Base-by-base conservation (phyloP, 1,140 invertebrate species). In the Drosophila quadrilineata region DNA sequence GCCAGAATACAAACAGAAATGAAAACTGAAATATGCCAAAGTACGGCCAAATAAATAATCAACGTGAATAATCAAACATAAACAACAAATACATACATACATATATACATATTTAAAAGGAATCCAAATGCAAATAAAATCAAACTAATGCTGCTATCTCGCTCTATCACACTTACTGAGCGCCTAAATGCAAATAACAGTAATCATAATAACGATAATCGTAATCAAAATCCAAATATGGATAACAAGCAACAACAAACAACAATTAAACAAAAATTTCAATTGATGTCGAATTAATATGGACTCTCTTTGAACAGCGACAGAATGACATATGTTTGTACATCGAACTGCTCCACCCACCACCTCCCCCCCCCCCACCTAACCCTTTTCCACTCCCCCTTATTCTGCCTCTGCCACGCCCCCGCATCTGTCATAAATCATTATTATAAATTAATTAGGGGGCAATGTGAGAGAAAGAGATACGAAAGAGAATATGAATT, bases 31-130 rank as follows among this genome's bases (percentile, higher is more conserved):
- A 26, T 22, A 21, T 21, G 46, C 14, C 10, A 59, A 41, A 26
- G 52, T 60, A 16, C 36, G 33, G 54, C 26, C 46, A 67, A 71
- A 67, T 59, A 38, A 67, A 71, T 58, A 71, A 71, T 59, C 54
- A 53, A 71, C 50, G 24, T 48, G 45, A 71, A 66, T 52, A 71
- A 71, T 67, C 48, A 49, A 67, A 10, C 26, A 41, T 49, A 49
- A 49, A 50, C 36, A 59, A 43, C n/a, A 36, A 17, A 1, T 22
- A 10, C 8, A 31, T 33, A 26, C 38, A 22, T n/a, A 52, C 22
- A 38, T n/a, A 9, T 3, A 35, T 3, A 9, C 9, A 16, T 5
- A 33, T 2, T 10, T 16, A 4, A n/a, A 59, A 9, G 43, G 35
- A 38, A 53, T 43, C 8, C 24, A 64, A 63, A 16, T 29, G 52